Conservation (phyloP, 2,797 vertebrate genomes). For the Anas acuta region DNA sequence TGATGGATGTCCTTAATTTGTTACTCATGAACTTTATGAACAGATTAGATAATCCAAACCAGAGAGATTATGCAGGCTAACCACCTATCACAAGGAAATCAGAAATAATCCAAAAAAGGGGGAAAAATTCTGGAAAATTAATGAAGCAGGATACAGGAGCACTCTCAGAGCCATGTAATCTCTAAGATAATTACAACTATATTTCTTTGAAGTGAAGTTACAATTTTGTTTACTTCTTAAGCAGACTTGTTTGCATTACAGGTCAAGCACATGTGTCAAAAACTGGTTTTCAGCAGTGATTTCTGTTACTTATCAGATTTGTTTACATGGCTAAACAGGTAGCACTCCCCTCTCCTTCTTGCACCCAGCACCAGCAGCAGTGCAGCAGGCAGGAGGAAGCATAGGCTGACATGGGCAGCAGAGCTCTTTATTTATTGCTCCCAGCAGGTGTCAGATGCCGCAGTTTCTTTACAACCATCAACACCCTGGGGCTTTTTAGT, state of each 20-base stretch:
- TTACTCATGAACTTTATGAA: background rate
- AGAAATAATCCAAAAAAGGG: background rate
- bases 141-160: constrained; percentile 7
- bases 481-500: constrained; percentile 89
- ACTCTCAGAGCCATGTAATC: constrained; percentile 8
- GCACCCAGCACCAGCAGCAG: constrained; percentile 26
- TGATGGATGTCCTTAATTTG: constrained; percentile 17
- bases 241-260: constrained; percentile 45
- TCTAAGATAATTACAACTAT: constrained; percentile 64
- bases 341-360: background rate
- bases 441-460: constrained; percentile 91
- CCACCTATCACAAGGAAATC: background rate
- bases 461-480: constrained; percentile 88
- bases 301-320: constrained; percentile 57
- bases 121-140: background rate
- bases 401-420: constrained; percentile 84
- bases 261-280: constrained; percentile 65
- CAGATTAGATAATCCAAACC: constrained; percentile 37
- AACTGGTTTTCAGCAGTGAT: constrained; percentile 24
- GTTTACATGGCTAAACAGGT: constrained; percentile 73
- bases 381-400: constrained; percentile 66
- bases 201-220: constrained; percentile 68
- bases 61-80: constrained; percentile 44
- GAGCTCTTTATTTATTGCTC: constrained; percentile 92
- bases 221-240: constrained; percentile 70